Evolutionary conservation across 2,113 vertebrate genomes (phyloP).

Genomic region (Pelecanoides urinatrix): DNA sequence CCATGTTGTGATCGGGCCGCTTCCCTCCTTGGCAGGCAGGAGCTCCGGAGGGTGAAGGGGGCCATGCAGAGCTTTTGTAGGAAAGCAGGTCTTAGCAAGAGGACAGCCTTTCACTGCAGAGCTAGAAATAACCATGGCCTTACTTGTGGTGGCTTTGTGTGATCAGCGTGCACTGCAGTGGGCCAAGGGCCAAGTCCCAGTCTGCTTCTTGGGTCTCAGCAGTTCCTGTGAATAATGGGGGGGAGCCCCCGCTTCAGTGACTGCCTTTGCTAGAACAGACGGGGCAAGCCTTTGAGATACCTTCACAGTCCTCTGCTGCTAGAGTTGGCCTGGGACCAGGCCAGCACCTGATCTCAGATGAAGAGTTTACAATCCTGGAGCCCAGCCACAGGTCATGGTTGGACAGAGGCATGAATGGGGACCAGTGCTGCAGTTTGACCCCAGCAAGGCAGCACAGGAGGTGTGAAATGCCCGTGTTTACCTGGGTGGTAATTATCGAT

Average conservation of each 20-base stretch:
- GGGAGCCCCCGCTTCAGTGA: not conserved
- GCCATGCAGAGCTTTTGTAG: not conserved
- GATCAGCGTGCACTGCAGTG: not conserved
- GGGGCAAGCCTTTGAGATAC: not conserved
- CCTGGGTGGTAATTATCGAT: not conserved
- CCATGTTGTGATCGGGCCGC: rapidly evolving
- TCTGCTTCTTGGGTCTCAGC: not conserved
- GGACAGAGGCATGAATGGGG: not conserved
- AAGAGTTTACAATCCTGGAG: not conserved
- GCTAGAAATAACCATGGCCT: not conserved
- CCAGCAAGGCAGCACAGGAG: not conserved
- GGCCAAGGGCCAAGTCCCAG: too few relatives aligned
- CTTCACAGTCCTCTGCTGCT: not conserved
- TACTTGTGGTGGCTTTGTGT: not conserved
- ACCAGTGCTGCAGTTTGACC: not conserved
- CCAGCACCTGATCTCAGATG: not conserved
- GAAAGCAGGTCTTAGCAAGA: not conserved
- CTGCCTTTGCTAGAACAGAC: not conserved
- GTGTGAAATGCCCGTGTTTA: not conserved
- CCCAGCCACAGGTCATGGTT: not conserved
- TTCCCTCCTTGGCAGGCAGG: not conserved
- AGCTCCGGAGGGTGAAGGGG: not conserved
- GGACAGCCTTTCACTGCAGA: not conserved
- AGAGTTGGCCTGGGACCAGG: not conserved
- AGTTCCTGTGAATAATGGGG: not conserved